Conservation (phyloP, 1,140 invertebrate genomes). For the Odontomachus brunneus region DNA sequence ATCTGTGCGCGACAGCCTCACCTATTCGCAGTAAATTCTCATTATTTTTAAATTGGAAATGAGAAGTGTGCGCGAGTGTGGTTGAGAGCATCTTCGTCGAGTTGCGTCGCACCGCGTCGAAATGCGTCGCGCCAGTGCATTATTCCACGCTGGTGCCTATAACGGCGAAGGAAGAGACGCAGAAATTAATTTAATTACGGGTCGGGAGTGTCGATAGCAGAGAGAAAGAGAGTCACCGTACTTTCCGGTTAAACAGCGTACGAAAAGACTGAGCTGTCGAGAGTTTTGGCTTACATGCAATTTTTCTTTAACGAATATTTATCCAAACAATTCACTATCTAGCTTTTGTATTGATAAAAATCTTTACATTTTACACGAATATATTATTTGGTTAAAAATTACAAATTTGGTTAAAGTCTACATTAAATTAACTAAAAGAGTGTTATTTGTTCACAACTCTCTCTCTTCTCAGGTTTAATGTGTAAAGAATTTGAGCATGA, state of each 20-base stretch:
- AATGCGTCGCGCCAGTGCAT: slow-evolving; percentile 54
- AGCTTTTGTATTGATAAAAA: no score
- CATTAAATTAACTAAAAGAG: no score
- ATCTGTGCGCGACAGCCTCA: slow-evolving; percentile 74
- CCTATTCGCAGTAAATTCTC: slow-evolving; percentile 73
- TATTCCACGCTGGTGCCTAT: slow-evolving; percentile 70
- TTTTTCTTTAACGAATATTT: slow-evolving; percentile 11
- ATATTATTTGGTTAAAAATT: neutral
- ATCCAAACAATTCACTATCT: no score
- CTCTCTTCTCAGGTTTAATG: no score
- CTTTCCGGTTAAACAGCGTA: slow-evolving; percentile 33
- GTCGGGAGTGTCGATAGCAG: slow-evolving; percentile 67
- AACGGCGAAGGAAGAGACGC: slow-evolving; percentile 54
- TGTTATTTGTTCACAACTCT: no score
- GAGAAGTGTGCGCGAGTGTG: slow-evolving; percentile 69
- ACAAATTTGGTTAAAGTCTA: no score
- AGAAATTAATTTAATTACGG: slow-evolving; percentile 74
- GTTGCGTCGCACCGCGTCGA: slow-evolving; percentile 15
- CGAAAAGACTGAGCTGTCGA: slow-evolving; percentile 17
- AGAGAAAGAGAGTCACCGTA: no score
- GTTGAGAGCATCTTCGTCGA: slow-evolving; percentile 65
- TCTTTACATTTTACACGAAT: neutral
- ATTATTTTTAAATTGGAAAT: slow-evolving; percentile 81
- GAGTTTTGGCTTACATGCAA: slow-evolving; percentile 21
- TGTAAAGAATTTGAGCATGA: no score